Conservation (phyloP, 1,140 invertebrate species). For the Lysiphlebus fabarum region DNA sequence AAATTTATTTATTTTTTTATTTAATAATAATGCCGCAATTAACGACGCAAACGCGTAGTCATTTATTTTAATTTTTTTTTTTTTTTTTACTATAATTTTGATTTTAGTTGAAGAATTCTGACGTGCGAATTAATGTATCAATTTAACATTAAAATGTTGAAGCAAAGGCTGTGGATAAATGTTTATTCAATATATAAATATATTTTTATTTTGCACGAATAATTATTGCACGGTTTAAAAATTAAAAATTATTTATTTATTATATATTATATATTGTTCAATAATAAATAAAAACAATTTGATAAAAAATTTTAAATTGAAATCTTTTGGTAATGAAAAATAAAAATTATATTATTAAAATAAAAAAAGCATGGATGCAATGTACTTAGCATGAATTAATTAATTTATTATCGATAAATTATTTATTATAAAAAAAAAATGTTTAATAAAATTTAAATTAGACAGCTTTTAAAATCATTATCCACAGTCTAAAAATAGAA, state of each 20-base stretch:
- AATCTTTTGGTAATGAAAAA: no score
- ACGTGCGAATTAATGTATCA: constrained; percentile 21
- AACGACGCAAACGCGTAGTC: constrained; percentile 3
- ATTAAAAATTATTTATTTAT: background rate
- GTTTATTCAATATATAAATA: background rate
- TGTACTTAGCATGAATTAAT: background rate
- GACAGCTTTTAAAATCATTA: no score
- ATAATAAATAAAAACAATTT: no score
- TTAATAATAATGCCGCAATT: background rate
- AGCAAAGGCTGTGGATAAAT: constrained; percentile 9
- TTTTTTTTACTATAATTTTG: background rate
- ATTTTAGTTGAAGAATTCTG: constrained; percentile 11
- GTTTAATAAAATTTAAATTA: no score
- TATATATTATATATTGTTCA: background rate
- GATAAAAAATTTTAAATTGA: no score
- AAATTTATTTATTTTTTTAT: background rate
- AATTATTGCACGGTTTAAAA: background rate
- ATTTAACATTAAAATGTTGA: constrained; percentile 4
- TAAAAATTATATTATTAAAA: no score
- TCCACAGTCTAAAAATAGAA: no score
- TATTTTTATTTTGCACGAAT: constrained; percentile 6
- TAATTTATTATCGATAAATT: background rate
- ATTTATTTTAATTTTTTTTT: background rate
- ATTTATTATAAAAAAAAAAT: no score
- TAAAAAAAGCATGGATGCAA: no score